Conservation (phyloP, 2,888 invertebrate genomes). For the Macrophya alboannulata region DNA sequence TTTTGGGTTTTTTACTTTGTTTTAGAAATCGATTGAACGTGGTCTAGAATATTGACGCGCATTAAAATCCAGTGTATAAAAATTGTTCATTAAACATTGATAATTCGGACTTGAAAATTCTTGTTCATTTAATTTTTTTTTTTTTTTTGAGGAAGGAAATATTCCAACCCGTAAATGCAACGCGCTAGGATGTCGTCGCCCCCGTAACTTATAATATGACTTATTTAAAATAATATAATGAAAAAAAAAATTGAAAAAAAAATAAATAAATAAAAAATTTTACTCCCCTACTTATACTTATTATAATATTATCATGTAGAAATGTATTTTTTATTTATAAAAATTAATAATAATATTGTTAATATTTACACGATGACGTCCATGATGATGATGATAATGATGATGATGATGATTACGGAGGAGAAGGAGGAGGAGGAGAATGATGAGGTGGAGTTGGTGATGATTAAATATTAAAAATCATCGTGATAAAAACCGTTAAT, state of each 20-base stretch:
- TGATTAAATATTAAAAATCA: conserved; percentile 33
- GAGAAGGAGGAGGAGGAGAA: background rate
- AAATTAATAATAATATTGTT: conserved; percentile 46
- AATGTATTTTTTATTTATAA: conserved; percentile 57
- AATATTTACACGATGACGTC: conserved; percentile 49
- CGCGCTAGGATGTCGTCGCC: conserved; percentile 46
- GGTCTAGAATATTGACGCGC: conserved; percentile 15
- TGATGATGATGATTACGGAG: conserved; percentile 2
- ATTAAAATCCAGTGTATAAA: conserved; percentile 11
- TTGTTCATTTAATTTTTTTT: background rate
- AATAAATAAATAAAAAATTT: conserved; percentile 19
- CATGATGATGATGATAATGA: conserved; percentile 38
- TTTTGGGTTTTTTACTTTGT: background rate
- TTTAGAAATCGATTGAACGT: background rate
- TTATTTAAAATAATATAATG: conserved; percentile 34
- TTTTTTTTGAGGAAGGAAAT: conserved; percentile 17
- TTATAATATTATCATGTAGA: conserved; percentile 47
- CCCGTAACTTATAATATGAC: conserved; percentile 37
- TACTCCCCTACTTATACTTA: conserved; percentile 45
- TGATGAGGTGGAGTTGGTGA: conserved; percentile 38
- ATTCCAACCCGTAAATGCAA: conserved; percentile 23
- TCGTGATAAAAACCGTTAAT: conserved; percentile 51
- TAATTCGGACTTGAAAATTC: background rate
- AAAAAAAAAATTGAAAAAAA: background rate
- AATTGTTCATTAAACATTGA: background rate